Conservation (phyloP, 2,113 vertebrate genomes). For the Synodontis membranacea region DNA sequence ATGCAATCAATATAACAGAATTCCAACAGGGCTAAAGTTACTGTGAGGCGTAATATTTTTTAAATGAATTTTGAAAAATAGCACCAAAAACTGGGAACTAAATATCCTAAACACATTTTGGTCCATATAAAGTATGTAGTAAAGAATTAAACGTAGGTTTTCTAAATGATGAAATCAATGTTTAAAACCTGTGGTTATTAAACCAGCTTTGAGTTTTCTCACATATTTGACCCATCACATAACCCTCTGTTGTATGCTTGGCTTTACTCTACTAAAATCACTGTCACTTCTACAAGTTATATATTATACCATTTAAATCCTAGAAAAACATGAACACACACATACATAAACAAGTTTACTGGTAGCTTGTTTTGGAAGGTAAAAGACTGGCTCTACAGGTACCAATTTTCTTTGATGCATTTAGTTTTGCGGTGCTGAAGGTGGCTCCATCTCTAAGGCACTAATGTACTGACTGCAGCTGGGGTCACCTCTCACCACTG, state of each 20-base stretch:
- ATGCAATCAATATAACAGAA: too few species aligned
- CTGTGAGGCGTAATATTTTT: background rate
- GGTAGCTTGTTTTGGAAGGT: slow-evolving; percentile 65
- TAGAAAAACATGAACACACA: slow-evolving; percentile 6
- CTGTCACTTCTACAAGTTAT: background rate
- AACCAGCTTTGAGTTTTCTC: background rate
- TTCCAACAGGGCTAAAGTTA: background rate
- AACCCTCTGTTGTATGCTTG: background rate
- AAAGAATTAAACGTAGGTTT: background rate
- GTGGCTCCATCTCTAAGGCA: slow-evolving; percentile 79
- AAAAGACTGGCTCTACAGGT: slow-evolving; percentile 53
- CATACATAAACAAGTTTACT: slow-evolving; percentile 46
- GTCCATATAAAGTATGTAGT: background rate
- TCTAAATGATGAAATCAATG: background rate
- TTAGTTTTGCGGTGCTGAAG: slow-evolving; percentile 70
- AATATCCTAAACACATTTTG: background rate
- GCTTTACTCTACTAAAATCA: slow-evolving; percentile 12
- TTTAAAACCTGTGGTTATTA: background rate
- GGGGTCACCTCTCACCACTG: slow-evolving; percentile 89
- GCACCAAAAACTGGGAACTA: background rate
- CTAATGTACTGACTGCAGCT: slow-evolving; percentile 91
- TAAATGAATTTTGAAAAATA: background rate
- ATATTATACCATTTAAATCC: background rate
- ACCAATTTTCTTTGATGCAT: slow-evolving; percentile 33
- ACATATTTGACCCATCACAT: background rate